These are phyloP conservation scores for Liolophura sinensis DNA, from an alignment of 1,140 invertebrate genomes.

Conservation along the genomic window DNA sequence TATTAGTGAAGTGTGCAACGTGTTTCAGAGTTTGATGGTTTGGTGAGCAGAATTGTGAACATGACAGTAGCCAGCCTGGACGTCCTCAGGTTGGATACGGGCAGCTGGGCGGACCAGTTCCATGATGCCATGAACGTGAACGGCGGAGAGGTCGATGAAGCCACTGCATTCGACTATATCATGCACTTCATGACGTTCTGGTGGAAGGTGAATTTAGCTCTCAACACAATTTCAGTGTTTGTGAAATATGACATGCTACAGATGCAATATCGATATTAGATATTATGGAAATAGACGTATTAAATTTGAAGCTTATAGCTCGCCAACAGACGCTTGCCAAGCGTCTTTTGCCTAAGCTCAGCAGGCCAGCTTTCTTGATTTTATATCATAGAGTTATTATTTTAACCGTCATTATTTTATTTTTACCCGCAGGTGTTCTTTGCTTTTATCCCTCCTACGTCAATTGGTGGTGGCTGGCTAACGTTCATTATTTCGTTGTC, in stretches of 20 bases:
- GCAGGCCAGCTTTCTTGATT: too few relatives aligned
- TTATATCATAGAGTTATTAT: background rate
- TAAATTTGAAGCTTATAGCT: too few relatives aligned
- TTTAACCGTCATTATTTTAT: slow-evolving; percentile 1
- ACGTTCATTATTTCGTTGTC: slow-evolving; percentile 66
- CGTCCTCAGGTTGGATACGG: slow-evolving; percentile 63
- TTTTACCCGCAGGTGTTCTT: slow-evolving; percentile 63
- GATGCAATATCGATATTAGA: too few relatives aligned
- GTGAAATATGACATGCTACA: too few relatives aligned
- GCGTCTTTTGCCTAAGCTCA: too few relatives aligned
- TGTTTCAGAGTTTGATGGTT: slow-evolving; percentile 65
- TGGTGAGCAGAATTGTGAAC: slow-evolving; percentile 65
- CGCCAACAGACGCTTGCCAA: too few relatives aligned
- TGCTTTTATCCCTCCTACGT: slow-evolving; percentile 66
- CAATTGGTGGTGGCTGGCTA: slow-evolving; percentile 67
- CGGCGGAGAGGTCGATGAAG: slow-evolving; percentile 67
- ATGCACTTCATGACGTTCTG: slow-evolving; percentile 56
- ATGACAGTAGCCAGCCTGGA: slow-evolving; percentile 68
- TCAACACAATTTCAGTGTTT: too few relatives aligned
- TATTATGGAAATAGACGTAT: too few relatives aligned
- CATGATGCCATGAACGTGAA: slow-evolving; percentile 68
- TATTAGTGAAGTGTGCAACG: too few relatives aligned
- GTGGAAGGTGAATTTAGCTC: slow-evolving; percentile 40
- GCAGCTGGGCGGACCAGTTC: slow-evolving; percentile 67
- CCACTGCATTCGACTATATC: slow-evolving; percentile 63